Evolutionary conservation across 2,113 vertebrate genomes (phyloP).

Genomic region (Pomatorhinus ruficollis): DNA sequence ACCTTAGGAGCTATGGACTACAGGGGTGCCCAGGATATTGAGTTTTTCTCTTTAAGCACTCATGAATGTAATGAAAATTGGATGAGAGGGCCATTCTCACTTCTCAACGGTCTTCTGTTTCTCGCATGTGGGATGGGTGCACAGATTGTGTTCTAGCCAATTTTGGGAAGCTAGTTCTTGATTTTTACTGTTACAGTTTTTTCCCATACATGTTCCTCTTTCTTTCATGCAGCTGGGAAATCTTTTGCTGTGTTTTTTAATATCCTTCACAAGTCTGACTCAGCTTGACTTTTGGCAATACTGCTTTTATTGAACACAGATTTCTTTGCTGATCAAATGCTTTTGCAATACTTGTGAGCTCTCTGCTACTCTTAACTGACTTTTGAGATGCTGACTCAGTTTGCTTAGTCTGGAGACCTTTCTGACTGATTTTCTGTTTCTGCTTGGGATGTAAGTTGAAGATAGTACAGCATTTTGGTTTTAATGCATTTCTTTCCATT

Average conservation of each 20-base stretch:
- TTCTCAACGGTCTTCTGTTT: fast-evolving
- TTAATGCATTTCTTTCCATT: not conserved
- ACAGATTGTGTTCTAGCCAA: not conserved
- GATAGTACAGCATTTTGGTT: not conserved
- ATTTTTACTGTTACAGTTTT: not conserved
- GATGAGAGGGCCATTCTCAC: not conserved
- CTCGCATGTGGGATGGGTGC: not conserved
- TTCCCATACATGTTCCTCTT: not conserved
- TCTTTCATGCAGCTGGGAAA: not conserved
- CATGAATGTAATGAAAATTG: not conserved
- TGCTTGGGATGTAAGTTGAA: not conserved
- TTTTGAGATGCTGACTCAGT: conserved; percentile 45
- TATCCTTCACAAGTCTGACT: not conserved
- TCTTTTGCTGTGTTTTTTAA: conserved; percentile 2
- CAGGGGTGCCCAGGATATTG: fast-evolving
- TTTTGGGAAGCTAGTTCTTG: not conserved
- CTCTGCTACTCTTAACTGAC: not conserved
- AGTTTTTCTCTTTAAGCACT: not conserved
- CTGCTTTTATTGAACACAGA: conserved; percentile 3
- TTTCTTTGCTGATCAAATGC: conserved; percentile 31
- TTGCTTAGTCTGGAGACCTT: conserved; percentile 3
- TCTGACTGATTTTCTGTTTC: not conserved
- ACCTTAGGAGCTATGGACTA: not conserved
- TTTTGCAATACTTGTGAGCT: conserved; percentile 10
- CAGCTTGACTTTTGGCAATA: conserved; percentile 14